Base-by-base conservation (phyloP, 2,113 vertebrate genomes). In the Crocuta crocuta region DNA sequence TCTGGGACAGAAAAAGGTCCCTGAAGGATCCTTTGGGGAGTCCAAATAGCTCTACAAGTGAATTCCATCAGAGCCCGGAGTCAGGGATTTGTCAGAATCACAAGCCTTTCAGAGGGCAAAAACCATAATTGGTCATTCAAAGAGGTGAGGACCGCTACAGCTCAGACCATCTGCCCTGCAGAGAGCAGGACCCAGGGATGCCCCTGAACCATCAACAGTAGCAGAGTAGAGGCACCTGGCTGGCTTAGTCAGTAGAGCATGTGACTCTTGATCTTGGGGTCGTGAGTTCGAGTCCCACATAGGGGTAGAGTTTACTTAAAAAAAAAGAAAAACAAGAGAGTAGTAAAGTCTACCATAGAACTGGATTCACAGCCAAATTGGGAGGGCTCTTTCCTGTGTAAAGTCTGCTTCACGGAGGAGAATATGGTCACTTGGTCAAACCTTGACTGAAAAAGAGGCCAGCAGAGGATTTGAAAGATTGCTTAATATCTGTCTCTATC, bases 281-380 rank as follows among this genome's bases (percentile, higher is more conserved):
- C 45, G 7, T 2, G 74, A 48, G 74, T 78, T 78, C 4, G 0
- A 48, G 7, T 8, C 26, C 43, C 43, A 78, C 26, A 0, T 5
- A 2, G 26, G 74, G 74, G 8, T 48, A 31, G 43, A 17, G 26
- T 78, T 31, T 48, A 78, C 43, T 48, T 48, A 1, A 48, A 78
- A 48, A 35, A 28, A 45, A 8, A 15, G 15, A 31, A 78, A 48
- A 28, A 15, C 43, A 8, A 48, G 17, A 33, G 31, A 10, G 2
- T 12, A n/a, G n/a, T n/a, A 35, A 48, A 26, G 6, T 2, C 4
- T 0, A 9, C 48, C 2, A 1, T 11, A 23, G 63, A 35, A 39
- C 5, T 4, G 65, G 65, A 61, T 7, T n/a, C 45, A 63, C 48
- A 48, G 48, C 4, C 53, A 35, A 7, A 0, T 28, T 13, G 2